Conservation (phyloP, 2,888 invertebrate genomes). For the Cotesia congregata region DNA sequence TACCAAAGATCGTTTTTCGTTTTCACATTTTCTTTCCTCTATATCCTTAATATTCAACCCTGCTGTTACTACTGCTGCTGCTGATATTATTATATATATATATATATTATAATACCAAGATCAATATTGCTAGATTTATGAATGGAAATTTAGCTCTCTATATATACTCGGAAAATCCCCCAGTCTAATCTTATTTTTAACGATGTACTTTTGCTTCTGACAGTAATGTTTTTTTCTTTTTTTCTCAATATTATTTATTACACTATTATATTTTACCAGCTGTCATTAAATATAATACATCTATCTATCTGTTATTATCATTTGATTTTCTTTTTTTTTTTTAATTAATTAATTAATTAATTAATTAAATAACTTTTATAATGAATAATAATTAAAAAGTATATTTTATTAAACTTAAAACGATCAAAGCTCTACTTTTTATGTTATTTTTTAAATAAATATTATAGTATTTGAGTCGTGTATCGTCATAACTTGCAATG, state of each 20-base stretch:
- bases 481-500: background rate
- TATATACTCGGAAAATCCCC: background rate
- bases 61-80: no score
- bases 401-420: no score
- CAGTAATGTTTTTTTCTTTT: background rate
- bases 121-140: constrained; percentile 37
- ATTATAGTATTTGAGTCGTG: background rate
- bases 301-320: no score
- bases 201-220: background rate
- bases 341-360: no score
- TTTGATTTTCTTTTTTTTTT: no score
- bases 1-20: constrained; percentile 28
- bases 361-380: no score
- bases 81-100: no score
- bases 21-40: background rate
- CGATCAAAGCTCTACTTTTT: no score
- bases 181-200: background rate
- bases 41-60: no score
- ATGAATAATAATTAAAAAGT: no score
- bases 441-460: background rate
- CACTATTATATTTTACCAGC: background rate
- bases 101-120: background rate
- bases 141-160: constrained; percentile 12
- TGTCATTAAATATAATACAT: no score
- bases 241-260: background rate